phyloP scores from a whole-genome alignment of 1,140 invertebrate genomes.

The Leucophenga varia region DNA sequence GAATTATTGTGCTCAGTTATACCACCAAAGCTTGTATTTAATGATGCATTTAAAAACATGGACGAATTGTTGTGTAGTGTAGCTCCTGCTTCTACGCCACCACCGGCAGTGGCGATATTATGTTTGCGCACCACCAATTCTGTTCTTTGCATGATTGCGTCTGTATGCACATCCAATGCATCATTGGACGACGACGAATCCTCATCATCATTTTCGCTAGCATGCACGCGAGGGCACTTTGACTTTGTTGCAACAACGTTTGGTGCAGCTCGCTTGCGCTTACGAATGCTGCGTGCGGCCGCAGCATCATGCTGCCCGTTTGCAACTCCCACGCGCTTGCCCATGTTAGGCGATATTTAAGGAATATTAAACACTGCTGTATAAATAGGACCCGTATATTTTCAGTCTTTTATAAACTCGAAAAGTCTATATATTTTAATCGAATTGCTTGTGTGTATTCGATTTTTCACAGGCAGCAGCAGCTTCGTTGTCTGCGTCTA shows the following conservation, averaged over 20 bases:
- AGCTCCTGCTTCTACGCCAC: slow-evolving; percentile 3
- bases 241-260: slow-evolving; percentile 18
- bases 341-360: slow-evolving; percentile 10
- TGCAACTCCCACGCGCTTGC: slow-evolving; percentile 20
- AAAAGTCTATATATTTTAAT: too few relatives aligned
- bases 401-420: too few relatives aligned
- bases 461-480: too few relatives aligned
- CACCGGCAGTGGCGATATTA: slow-evolving; percentile 17
- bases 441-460: too few relatives aligned
- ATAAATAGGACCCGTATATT: too few relatives aligned
- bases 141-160: slow-evolving; percentile 7
- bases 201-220: slow-evolving; percentile 46
- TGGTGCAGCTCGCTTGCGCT: slow-evolving; percentile 37
- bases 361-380: too few relatives aligned
- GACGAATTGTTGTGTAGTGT: slow-evolving; percentile 22
- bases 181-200: slow-evolving; percentile 37
- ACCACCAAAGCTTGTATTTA: slow-evolving; percentile 20
- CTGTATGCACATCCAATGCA: not conserved
- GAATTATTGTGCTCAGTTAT: slow-evolving; percentile 37
- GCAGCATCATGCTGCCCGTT: slow-evolving; percentile 25
- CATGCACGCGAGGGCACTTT: slow-evolving; percentile 27
- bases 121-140: too few relatives aligned
- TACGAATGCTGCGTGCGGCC: slow-evolving; percentile 33
- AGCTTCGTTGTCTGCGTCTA: too few relatives aligned
- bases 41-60: slow-evolving; percentile 24